Percentiles rank a stretch among this genome's conserved stretches.
Evolutionary conservation across 1,140 invertebrate genomes (phyloP).

Genomic region (Drosophila subpulchrella): DNA sequence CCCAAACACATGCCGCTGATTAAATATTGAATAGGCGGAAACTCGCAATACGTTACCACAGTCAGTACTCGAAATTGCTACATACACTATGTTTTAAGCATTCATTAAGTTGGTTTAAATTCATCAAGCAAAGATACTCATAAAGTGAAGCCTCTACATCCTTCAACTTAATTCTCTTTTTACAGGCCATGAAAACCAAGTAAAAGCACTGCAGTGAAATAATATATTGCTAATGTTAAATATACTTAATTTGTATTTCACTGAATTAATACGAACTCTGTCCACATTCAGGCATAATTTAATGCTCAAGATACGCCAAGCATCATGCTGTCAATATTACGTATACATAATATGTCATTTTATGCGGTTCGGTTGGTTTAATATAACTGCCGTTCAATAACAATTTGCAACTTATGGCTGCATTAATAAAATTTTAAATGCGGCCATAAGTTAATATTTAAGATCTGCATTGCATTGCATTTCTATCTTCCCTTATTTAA

Average conservation of each 20-base stretch:
- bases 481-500: too few species aligned
- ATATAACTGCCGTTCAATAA: background rate
- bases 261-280: constrained; percentile 1
- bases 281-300: background rate
- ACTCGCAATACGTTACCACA: too few species aligned
- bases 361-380: background rate
- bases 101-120: too few species aligned
- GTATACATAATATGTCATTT: constrained; percentile 1
- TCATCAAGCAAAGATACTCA: background rate
- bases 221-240: background rate
- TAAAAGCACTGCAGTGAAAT: background rate
- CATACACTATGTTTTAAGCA: too few species aligned
- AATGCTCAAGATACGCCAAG: background rate
- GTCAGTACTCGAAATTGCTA: too few species aligned
- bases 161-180: background rate
- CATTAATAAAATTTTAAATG: background rate
- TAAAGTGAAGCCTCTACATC: background rate
- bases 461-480: background rate
- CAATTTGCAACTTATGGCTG: background rate
- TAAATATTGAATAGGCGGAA: constrained; percentile 1
- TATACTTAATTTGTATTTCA: background rate
- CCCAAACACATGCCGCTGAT: background rate
- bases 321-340: background rate
- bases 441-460: background rate
- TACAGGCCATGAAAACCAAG: background rate